Conservation (phyloP, 2,888 invertebrate species). For the Dryocosmus kuriphilus region DNA sequence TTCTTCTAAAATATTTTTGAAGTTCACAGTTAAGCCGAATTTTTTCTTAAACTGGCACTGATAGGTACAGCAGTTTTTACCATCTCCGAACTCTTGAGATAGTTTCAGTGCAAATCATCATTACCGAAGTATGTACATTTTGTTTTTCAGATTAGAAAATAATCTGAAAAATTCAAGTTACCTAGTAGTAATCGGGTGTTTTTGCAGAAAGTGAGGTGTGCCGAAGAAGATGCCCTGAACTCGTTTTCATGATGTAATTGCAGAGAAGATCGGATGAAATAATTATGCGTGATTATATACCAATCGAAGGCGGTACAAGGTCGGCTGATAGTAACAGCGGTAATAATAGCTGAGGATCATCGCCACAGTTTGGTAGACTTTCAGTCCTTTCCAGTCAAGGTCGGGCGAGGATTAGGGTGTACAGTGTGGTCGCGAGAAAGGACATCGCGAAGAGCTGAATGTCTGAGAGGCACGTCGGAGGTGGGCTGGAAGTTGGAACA, state of each 20-base stretch:
- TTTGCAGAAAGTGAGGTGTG: conserved; percentile 28
- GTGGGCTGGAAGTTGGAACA: not conserved
- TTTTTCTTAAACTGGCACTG: too few relatives aligned
- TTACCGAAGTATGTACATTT: too few relatives aligned
- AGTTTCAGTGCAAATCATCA: too few relatives aligned
- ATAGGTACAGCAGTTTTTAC: too few relatives aligned
- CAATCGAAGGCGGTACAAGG: conserved; percentile 33
- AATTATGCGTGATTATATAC: conserved; percentile 34
- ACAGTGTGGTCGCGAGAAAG: conserved; percentile 14
- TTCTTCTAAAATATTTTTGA: too few relatives aligned
- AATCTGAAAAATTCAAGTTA: too few relatives aligned
- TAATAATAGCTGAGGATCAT: conserved; percentile 32
- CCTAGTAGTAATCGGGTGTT: conserved; percentile 24
- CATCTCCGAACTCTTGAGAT: too few relatives aligned
- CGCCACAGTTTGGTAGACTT: conserved; percentile 20
- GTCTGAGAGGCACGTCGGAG: not conserved
- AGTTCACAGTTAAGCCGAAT: too few relatives aligned
- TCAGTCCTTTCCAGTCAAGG: conserved; percentile 3
- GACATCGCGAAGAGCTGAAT: not conserved
- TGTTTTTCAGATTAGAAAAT: too few relatives aligned
- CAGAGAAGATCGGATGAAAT: conserved; percentile 10
- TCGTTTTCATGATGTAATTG: conserved; percentile 26
- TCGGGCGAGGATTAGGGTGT: conserved; percentile 21
- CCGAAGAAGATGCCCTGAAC: conserved; percentile 17
- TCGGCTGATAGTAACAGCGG: conserved; percentile 21